Evolutionary conservation across 1,140 invertebrate species (phyloP).

Genomic region (Pollicipes pollicipes): DNA sequence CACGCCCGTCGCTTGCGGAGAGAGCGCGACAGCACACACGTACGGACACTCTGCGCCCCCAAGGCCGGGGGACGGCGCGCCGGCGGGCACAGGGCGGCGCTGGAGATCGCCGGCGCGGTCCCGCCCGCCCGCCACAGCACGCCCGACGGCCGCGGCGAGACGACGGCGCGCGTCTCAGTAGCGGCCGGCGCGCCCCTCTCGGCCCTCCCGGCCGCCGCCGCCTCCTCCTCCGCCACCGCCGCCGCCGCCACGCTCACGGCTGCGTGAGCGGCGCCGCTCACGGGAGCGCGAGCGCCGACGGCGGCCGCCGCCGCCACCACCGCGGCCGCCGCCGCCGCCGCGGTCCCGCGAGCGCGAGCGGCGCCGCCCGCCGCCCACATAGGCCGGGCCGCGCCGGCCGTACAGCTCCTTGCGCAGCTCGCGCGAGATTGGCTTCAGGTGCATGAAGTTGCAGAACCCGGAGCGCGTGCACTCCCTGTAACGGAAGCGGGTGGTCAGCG

Average conservation of each 20-base stretch:
- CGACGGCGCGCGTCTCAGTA: not conserved
- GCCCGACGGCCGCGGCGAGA: no score
- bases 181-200: not conserved
- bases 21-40: no score
- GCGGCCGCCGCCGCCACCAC: constrained; percentile 28
- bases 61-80: no score
- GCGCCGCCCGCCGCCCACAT: constrained; percentile 13
- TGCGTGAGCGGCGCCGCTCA: not conserved
- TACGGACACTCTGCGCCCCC: no score
- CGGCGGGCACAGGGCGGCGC: no score
- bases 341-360: constrained; percentile 17
- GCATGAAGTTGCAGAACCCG: constrained; percentile 99
- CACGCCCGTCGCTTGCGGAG: no score
- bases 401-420: constrained; percentile 69
- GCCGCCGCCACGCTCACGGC: not conserved
- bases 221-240: no score
- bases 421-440: constrained; percentile 91
- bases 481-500: no score
- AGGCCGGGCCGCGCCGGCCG: constrained; percentile 30
- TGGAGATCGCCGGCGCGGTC: no score
- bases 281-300: constrained; percentile 8
- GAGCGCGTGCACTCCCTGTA: constrained; percentile 81
- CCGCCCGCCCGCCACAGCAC: no score
- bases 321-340: constrained; percentile 34
- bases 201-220: no score